Evolutionary conservation across 1,140 invertebrate species (phyloP).

Genomic region (Campodea augens): DNA sequence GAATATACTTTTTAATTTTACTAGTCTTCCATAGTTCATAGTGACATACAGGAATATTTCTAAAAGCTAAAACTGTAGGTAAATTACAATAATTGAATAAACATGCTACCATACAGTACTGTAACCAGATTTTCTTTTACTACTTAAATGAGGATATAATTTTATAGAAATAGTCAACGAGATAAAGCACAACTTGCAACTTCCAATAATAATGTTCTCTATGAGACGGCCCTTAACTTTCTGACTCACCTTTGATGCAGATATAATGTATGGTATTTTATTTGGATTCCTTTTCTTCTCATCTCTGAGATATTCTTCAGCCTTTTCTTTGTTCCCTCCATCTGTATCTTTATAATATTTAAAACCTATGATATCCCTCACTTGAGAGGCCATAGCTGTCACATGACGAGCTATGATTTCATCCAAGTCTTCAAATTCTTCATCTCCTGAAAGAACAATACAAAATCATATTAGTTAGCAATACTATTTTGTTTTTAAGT

Average conservation of each 20-base stretch:
- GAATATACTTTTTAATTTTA: no score
- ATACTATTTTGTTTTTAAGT: no score
- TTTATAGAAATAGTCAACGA: no score
- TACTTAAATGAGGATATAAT: no score
- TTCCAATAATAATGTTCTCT: no score
- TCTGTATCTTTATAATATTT: conserved; percentile 67
- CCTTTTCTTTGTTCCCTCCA: conserved; percentile 54
- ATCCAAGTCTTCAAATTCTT: conserved; percentile 95
- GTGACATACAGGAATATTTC: no score
- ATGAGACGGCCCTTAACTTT: background rate
- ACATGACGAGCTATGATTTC: conserved; percentile 95
- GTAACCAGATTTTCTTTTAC: no score
- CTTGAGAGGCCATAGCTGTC: conserved; percentile 84
- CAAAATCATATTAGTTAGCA: background rate
- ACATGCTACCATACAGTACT: no score
- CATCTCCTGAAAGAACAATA: conserved; percentile 23
- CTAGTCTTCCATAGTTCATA: no score
- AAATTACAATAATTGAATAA: no score
- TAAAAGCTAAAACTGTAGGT: no score
- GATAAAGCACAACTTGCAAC: no score
- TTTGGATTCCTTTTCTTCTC: conserved; percentile 68
- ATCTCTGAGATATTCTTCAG: conserved; percentile 67
- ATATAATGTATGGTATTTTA: conserved; percentile 82
- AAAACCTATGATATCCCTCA: conserved; percentile 73
- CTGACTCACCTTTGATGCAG: conserved; percentile 42